Base-by-base conservation (phyloP, 2,888 invertebrate species). In the Stenodera caucasica region DNA sequence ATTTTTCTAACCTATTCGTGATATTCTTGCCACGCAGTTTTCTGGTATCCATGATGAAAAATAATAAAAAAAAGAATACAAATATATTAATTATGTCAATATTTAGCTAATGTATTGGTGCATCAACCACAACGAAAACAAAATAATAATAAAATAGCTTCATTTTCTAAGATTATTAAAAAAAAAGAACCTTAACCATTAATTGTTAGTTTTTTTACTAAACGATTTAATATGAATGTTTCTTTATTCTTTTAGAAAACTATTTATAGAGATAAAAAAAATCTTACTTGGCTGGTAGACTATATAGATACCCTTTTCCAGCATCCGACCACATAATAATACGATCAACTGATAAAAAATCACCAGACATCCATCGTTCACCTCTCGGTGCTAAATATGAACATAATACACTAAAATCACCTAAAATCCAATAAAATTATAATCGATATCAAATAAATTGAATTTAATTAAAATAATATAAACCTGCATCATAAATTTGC, bases 271-370 rank as follows among this genome's bases (percentile, higher is more conserved):
- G 26, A 26, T 55, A 50, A 37, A 51, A 32, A 57, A 61, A 58
- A 55, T 66, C 91, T 86, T 88, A 98, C 94, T 97, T 98, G 72
- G 95, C 91, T 0, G 99, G 98, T 70, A 99, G 83, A 80, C 91
- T 94, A 82, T 95, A 99, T 55, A 99, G 84, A 80, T 96, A 98
- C 54, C 96, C 96, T 76, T 94, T 94, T 61, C 98, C 98, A 75
- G 96, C 95, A 53, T 95, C 96, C 53, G 95, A 96, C 92, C 97
- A 98, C 9, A 98, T 89, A 54, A 98, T 87, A 0, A 98, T 94
- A 45, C 94, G 84, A 77, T 98, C 98, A 0, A 95, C 90, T 0
- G 93, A 88, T 21, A 98, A 82, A 77, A 98, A 98, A 79, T 96
- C 95, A 0, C 98, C 98, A 0, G 96, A 95, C 84, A 94, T 88